Percentiles rank a stretch among this genome's conserved stretches.
phyloP scores from a whole-genome alignment of 2,888 invertebrate genomes.

The Galerucella pusilla region DNA sequence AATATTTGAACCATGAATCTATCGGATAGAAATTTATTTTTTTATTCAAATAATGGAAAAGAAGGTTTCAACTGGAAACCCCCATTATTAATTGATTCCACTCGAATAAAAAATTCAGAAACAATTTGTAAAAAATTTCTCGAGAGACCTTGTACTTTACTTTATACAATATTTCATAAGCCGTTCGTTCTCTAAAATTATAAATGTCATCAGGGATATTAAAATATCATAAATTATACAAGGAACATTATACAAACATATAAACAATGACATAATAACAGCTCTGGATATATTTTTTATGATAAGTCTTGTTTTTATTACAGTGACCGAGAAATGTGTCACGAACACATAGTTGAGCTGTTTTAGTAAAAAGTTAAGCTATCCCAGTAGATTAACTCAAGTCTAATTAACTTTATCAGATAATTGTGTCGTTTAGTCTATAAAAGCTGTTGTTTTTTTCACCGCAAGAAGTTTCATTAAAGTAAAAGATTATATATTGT shows the following conservation, averaged over 20 bases:
- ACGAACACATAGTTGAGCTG: neutral
- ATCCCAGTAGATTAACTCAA: neutral
- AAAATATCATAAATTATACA: neutral
- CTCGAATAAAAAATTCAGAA: no score
- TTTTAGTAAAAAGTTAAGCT: neutral
- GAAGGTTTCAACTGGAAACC: no score
- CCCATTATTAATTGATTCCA: no score
- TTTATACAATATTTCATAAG: neutral
- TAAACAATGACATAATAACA: neutral
- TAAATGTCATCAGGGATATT: neutral
- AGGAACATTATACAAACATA: no score
- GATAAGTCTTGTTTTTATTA: neutral
- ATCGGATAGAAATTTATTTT: no score
- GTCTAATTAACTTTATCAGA: constrained; percentile 3
- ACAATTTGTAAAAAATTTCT: neutral
- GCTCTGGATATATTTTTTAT: neutral
- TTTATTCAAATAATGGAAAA: no score
- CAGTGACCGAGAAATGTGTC: neutral
- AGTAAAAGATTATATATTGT: neutral
- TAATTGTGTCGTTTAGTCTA: neutral
- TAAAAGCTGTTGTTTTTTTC: neutral
- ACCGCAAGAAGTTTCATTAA: neutral
- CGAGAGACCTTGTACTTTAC: neutral
- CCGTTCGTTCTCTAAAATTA: neutral
- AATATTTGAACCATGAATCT: no score